Evolutionary conservation across 2,113 vertebrate species (phyloP), one percentile per base, ranked within the genome.

Genomic region (Otolemur garnettii): DNA sequence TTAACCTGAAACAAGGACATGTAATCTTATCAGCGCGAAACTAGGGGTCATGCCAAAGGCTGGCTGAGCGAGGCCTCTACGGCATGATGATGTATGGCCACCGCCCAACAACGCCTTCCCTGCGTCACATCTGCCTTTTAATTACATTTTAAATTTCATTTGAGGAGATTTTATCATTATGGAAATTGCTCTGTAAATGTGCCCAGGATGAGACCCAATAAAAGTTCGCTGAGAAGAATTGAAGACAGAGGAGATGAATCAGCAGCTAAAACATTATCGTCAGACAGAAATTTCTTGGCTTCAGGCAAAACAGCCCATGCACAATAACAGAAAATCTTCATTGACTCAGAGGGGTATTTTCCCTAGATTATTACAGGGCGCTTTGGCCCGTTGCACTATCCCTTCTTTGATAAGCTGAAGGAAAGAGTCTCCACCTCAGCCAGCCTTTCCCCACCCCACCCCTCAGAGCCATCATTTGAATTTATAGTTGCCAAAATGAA

Each of bases 1-100:
- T 98, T 98, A 98, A 94, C 97, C 98, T 98, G 97, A 98, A 98
- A 97, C 86, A 96, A 97, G 92, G 97, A 97, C 97, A 98, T 98
- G 97, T 97, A 98, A 98, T 98, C 97, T 97, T 97, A 98, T 86
- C 92, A 97, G 95, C 98, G 95, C 79, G 95, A 98, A 98, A 99
- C 98, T 98, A 98, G 96, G 96, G 98, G 98, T 98, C 97, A 3
- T 97, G 98, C 95, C 98, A 97, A 96, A 94, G 97, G 93, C 97
- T 97, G 93, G 95, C 93, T 97, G 95, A 98, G 97, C 92, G 97
- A 97, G 95, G 87, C 26, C 96, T 98, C 98, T 93, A 26, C 98
- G 98, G 96, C 97, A 94, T 96, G 85, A 95, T 98, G 98, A 98
- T 98, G 91, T 98, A 98, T 98, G 94, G 94, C 91, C 60, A 80